A percentile compares a stretch with the other conserved stretches of the same genome.
Evolutionary conservation across 2,888 invertebrate species (phyloP).

Genomic region (Dryadula phaetusa): DNA sequence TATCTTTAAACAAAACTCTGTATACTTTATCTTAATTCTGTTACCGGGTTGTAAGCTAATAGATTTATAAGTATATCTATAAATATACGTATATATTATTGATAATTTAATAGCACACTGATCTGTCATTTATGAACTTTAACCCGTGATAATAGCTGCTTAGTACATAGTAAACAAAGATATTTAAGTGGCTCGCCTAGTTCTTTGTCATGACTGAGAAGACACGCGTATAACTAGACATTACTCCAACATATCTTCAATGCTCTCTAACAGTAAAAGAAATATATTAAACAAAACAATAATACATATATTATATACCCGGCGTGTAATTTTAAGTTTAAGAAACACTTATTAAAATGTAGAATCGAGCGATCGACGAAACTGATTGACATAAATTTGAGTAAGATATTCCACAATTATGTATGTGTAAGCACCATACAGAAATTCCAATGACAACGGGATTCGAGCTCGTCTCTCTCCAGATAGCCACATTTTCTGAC

Average conservation of each 20-base stretch:
- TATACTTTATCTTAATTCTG: background rate
- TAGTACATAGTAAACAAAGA: conserved; percentile 34
- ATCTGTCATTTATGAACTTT: conserved; percentile 33
- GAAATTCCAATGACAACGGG: background rate
- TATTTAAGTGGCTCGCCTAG: conserved; percentile 20
- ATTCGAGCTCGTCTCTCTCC: conserved; percentile 2
- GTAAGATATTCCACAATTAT: background rate
- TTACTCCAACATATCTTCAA: background rate
- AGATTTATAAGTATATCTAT: conserved; percentile 5
- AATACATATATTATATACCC: no score
- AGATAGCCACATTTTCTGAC: background rate
- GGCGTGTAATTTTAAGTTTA: no score
- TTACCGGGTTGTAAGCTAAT: background rate
- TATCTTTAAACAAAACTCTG: no score
- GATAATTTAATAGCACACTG: conserved; percentile 25
- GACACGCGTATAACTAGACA: background rate
- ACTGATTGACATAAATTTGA: background rate
- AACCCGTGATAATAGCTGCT: conserved; percentile 38
- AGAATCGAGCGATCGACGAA: background rate
- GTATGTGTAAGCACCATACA: background rate
- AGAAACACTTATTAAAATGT: background rate
- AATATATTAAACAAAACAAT: no score
- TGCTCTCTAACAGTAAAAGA: background rate
- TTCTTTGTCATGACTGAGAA: conserved; percentile 23
- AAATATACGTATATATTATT: conserved; percentile 16